A percentile compares a stretch with the other conserved stretches of the same genome.
phyloP scores from a whole-genome alignment of 2,888 invertebrate species.

The Watsonalla cultraria region DNA sequence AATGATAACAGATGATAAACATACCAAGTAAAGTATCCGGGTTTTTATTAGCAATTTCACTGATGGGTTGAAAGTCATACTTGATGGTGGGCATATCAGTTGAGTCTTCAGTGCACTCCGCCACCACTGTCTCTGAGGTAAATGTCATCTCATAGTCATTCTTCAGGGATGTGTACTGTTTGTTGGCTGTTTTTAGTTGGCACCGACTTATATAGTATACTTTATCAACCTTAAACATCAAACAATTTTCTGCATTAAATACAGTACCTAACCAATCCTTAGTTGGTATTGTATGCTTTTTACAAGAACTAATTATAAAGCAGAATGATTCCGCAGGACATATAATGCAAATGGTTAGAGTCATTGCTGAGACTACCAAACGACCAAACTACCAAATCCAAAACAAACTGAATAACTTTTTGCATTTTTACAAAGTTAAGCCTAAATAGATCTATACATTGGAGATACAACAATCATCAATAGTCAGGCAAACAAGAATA shows the following conservation, averaged over 20 bases:
- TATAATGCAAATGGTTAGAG: too few species aligned
- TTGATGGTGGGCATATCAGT: conserved; percentile 85
- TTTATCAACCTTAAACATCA: conserved; percentile 80
- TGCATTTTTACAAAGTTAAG: too few species aligned
- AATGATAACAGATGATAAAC: conserved; percentile 14
- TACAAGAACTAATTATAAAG: too few species aligned
- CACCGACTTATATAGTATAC: conserved; percentile 93
- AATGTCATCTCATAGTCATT: conserved; percentile 99
- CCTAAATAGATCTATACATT: too few species aligned
- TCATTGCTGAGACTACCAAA: too few species aligned
- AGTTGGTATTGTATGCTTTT: too few species aligned
- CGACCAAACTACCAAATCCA: too few species aligned
- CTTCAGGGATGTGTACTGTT: conserved; percentile 88
- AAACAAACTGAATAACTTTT: too few species aligned
- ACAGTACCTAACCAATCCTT: neutral
- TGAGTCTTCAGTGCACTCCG: conserved; percentile 77
- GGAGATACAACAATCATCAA: too few species aligned
- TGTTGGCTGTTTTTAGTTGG: conserved; percentile 95
- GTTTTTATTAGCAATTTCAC: conserved; percentile 82
- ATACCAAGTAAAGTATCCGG: conserved; percentile 86
- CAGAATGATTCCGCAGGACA: too few species aligned
- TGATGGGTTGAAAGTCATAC: conserved; percentile 88
- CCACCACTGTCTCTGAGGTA: conserved; percentile 83
- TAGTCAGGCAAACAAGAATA: too few species aligned
- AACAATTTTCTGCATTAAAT: conserved; percentile 12